Base-by-base conservation (phyloP, 2,113 vertebrate species). In the Nesoenas mayeri region DNA sequence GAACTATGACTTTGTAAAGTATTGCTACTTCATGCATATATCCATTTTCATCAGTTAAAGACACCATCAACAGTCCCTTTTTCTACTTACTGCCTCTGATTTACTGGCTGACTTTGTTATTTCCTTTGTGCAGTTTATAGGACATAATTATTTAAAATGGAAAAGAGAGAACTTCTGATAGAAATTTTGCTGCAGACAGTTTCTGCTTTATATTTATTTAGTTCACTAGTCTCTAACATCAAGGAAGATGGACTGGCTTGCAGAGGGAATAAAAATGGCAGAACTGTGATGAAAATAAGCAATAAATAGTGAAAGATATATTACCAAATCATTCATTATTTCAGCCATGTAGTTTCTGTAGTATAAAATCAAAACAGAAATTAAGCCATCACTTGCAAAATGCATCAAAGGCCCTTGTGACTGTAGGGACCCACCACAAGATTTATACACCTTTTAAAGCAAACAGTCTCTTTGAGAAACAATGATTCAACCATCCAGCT, bases 351-450 rank as follows among this genome's bases (percentile, higher is more conserved):
- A 75, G 62, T 91, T 95, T 88, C 51, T 91, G 48, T 81, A 74
- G 38, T 64, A 92, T 89, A 94, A 94, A 95, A 95, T 91, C 80
- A 95, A 94, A 95, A 89, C 87, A 94, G 89, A 94, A 94, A 82
- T 93, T 89, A 92, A 91, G 40, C 84, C 54, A 65, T 71, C 86
- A 77, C 58, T 92, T 85, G 78, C 16, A 95, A 95, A 95, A 89
- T 66, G 58, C 74, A 89, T 94, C 84, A 92, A 95, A 93, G 83
- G 38, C 53, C 61, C 48, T 74, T 86, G 69, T 65, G 85, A 69
- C 74, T 79, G 66, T 44, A 69, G 53, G 48, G 91, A 95, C 72
- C 44, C 53, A 67, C 53, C 15, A 29, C 12, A 87, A 83, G 89
- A 95, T 95, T 96, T 93, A 87, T 78, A 67, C 7, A 50, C 32